Evolutionary conservation across 2,113 vertebrate species (phyloP).

Genomic region (Toxotes chatareus): DNA sequence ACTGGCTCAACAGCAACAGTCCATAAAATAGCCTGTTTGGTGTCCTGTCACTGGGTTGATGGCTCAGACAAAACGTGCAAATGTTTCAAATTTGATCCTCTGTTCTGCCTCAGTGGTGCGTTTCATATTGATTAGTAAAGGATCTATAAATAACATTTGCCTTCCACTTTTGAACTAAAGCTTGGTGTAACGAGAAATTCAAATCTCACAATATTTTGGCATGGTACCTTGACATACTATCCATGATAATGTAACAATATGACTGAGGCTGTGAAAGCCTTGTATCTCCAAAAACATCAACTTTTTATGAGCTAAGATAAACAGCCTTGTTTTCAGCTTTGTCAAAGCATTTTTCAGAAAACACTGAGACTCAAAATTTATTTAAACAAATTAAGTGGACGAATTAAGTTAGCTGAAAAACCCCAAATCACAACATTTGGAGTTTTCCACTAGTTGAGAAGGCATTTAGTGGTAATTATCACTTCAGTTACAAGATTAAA

Average conservation of each 20-base stretch:
- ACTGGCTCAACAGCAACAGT: conserved; percentile 26
- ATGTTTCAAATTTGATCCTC: background rate
- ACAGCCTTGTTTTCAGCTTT: background rate
- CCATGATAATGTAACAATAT: background rate
- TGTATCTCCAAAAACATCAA: too few relatives aligned
- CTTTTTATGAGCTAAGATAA: too few relatives aligned
- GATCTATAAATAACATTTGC: background rate
- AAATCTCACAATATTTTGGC: background rate
- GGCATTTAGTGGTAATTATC: too few relatives aligned
- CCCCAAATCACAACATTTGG: background rate
- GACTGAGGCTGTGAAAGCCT: background rate
- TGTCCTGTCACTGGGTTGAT: background rate
- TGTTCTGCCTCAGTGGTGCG: background rate
- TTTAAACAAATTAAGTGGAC: background rate
- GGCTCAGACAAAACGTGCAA: background rate
- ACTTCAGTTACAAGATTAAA: background rate
- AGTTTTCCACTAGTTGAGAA: background rate
- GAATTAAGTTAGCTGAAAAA: background rate
- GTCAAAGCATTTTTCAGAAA: background rate
- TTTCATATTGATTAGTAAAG: background rate
- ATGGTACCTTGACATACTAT: background rate
- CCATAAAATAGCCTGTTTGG: conserved; percentile 20
- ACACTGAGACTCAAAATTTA: background rate
- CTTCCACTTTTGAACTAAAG: background rate
- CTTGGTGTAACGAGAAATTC: background rate